Evolutionary conservation across 2,888 invertebrate genomes (phyloP).

Genomic region (Synanthedon myopaeformis): DNA sequence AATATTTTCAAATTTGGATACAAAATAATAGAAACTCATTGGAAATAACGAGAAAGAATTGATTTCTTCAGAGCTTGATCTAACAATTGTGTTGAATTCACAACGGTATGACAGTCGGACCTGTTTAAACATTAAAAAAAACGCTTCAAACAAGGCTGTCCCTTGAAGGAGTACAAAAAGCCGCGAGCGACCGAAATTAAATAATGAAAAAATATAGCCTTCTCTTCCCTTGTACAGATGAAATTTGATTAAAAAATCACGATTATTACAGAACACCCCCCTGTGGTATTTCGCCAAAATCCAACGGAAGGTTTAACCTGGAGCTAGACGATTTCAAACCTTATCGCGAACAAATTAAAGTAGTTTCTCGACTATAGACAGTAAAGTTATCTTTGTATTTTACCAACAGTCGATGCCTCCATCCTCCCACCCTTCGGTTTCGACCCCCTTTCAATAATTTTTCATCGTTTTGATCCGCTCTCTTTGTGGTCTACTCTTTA

Average conservation of each 20-base stretch:
- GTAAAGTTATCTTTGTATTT: slow-evolving; percentile 34
- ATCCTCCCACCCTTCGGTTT: slow-evolving; percentile 31
- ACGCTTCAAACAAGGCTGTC: slow-evolving; percentile 58
- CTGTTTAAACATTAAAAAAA: slow-evolving; percentile 44
- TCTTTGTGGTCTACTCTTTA: slow-evolving; percentile 62
- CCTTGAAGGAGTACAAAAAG: slow-evolving; percentile 59
- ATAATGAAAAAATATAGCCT: slow-evolving; percentile 70
- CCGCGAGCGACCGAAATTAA: slow-evolving; percentile 63
- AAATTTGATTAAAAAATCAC: slow-evolving; percentile 73
- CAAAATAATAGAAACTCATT: too few species aligned
- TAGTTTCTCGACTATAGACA: background rate
- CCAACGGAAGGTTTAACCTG: background rate
- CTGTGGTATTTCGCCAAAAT: slow-evolving; percentile 31
- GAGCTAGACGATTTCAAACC: background rate
- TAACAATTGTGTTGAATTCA: background rate
- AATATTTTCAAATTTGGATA: too few species aligned
- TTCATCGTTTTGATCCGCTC: slow-evolving; percentile 66
- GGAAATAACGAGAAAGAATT: too few species aligned
- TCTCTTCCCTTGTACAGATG: slow-evolving; percentile 63
- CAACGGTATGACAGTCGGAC: slow-evolving; percentile 26
- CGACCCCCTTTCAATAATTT: slow-evolving; percentile 69
- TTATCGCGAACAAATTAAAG: background rate
- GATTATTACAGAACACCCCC: slow-evolving; percentile 65
- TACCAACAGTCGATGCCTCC: slow-evolving; percentile 54
- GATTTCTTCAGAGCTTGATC: too few species aligned